phyloP scores from a whole-genome alignment of 2,797 vertebrate species.

The Cacajao melanocephalus region DNA sequence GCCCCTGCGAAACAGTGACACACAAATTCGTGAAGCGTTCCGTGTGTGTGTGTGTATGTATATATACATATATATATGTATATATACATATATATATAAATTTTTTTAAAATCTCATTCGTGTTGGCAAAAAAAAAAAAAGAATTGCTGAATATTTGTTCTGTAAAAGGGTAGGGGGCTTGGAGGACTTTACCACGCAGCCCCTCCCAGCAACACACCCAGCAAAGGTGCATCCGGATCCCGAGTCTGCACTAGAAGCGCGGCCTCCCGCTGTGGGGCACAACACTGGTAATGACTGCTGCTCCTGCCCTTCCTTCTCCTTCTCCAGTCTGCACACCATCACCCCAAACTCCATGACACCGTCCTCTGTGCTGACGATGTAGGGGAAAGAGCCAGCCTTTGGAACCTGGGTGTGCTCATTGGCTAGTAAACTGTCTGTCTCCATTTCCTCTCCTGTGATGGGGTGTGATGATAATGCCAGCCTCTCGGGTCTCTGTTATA shows the following conservation, averaged over 20 bases:
- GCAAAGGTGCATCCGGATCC: fast-evolving
- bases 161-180: background rate
- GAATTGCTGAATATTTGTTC: background rate
- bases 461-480: too few relatives aligned
- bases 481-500: background rate
- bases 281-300: too few relatives aligned
- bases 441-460: background rate
- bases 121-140: background rate
- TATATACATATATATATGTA: too few relatives aligned
- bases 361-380: background rate
- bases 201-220: background rate
- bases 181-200: background rate
- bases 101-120: background rate
- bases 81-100: too few relatives aligned
- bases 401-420: background rate
- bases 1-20: too few relatives aligned
- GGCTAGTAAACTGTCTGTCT: background rate
- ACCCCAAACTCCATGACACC: too few relatives aligned
- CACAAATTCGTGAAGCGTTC: too few relatives aligned
- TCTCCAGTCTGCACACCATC: background rate
- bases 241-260: background rate
- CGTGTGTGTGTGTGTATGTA: too few relatives aligned
- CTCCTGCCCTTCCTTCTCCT: background rate
- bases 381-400: background rate
- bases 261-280: background rate